phyloP scores from a whole-genome alignment of 2,113 vertebrate genomes.

The Kryptolebias marmoratus region DNA sequence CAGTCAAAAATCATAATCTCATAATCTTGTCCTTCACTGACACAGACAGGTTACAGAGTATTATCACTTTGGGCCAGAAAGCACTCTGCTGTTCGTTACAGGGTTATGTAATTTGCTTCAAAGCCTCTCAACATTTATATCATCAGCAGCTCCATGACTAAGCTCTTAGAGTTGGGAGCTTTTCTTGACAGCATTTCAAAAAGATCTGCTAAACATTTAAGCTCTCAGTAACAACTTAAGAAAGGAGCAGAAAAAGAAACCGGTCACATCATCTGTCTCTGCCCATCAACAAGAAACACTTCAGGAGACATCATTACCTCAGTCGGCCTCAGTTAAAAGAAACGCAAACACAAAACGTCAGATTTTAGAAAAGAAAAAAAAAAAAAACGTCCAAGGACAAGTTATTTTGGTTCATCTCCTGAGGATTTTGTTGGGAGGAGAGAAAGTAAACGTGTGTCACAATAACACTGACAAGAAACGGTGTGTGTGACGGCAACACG shows the following conservation, averaged over 20 bases:
- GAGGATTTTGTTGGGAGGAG: not conserved
- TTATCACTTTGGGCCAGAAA: slow-evolving; percentile 29
- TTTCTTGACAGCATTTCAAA: slow-evolving; percentile 21
- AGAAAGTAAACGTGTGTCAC: slow-evolving; percentile 15
- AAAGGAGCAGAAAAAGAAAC: slow-evolving; percentile 7
- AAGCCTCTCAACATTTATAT: slow-evolving; percentile 41
- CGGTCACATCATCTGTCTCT: not conserved
- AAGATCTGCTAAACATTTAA: slow-evolving; percentile 23
- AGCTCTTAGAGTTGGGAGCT: slow-evolving; percentile 12
- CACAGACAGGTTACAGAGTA: slow-evolving; percentile 33
- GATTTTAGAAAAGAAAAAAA: not conserved
- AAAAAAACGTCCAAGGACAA: not conserved
- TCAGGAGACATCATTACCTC: not conserved
- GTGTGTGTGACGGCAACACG: slow-evolving; percentile 22
- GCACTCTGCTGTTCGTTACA: slow-evolving; percentile 13
- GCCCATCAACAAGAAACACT: slow-evolving; percentile 9
- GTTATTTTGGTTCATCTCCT: slow-evolving; percentile 6
- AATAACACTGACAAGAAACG: not conserved
- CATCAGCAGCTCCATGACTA: slow-evolving; percentile 21
- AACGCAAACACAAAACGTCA: accelerated
- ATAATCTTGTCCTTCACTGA: slow-evolving; percentile 31
- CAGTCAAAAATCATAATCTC: slow-evolving; percentile 40
- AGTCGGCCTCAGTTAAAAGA: not conserved
- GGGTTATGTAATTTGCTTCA: slow-evolving; percentile 46
- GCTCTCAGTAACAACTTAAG: slow-evolving; percentile 25